Percentiles rank a stretch among this genome's conserved stretches.
Conservation (phyloP, 2,797 vertebrate genomes). For the Helarctos malayanus region DNA sequence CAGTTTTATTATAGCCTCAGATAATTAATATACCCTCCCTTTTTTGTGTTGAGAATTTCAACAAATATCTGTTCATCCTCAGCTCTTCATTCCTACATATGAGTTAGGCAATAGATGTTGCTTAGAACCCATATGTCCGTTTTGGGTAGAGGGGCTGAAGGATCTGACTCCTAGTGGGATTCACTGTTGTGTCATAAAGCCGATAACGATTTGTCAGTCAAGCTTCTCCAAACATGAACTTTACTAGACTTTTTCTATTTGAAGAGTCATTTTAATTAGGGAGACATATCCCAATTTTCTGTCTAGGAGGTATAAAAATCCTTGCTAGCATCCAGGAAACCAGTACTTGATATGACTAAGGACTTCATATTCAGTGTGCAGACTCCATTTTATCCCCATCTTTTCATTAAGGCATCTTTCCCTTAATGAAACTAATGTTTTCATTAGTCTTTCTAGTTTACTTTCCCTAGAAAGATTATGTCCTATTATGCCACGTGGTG, state of each 20-base stretch:
- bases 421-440: not conserved
- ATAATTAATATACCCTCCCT: not conserved
- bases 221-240: not conserved
- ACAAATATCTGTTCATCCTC: not conserved
- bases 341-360: not conserved
- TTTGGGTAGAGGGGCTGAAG: not conserved
- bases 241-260: not conserved
- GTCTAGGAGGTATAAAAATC: not conserved
- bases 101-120: not conserved
- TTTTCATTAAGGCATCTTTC: not conserved
- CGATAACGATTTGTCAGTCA: not conserved
- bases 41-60: not conserved
- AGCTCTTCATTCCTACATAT: not conserved
- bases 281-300: not conserved
- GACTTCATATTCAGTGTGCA: not conserved
- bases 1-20: not conserved
- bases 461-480: not conserved
- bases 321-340: not conserved
- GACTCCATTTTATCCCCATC: not conserved
- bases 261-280: not conserved
- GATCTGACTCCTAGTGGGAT: not conserved
- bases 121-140: not conserved
- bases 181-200: not conserved
- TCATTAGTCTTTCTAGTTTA: not conserved
- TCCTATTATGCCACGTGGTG: not conserved